Evolutionary conservation across 2,113 vertebrate species (phyloP).

Genomic region (Pristiophorus japonicus): DNA sequence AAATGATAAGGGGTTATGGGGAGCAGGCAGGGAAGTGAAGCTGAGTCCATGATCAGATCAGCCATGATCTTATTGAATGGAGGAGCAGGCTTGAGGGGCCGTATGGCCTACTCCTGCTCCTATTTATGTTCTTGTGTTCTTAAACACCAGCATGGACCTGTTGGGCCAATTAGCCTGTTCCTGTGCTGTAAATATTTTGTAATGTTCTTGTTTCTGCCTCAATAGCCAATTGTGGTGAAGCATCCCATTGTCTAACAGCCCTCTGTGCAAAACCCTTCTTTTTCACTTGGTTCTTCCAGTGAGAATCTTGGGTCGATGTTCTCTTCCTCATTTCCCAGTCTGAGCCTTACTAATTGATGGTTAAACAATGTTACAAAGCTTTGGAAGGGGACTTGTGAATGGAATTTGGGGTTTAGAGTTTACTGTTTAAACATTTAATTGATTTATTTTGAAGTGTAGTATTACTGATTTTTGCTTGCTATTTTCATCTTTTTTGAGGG

Average conservation of each 20-base stretch:
- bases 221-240: neutral
- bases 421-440: neutral
- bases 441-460: neutral
- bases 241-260: neutral
- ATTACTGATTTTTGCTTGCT: neutral
- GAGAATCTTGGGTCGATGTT: neutral
- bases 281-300: neutral
- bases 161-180: neutral
- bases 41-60: too few species aligned
- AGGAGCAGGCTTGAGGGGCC: too few species aligned
- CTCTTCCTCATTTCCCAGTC: neutral
- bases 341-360: neutral
- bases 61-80: too few species aligned
- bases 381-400: neutral
- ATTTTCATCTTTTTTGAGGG: neutral
- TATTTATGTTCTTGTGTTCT: too few species aligned
- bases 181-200: neutral
- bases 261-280: neutral
- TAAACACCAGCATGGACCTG: neutral
- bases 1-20: too few species aligned
- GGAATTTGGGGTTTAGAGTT: too few species aligned
- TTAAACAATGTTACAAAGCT: too few species aligned
- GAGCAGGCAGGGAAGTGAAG: too few species aligned
- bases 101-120: too few species aligned
- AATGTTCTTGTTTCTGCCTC: neutral